Conservation (phyloP, 2,113 vertebrate species). For the Gymnorhina tibicen region DNA sequence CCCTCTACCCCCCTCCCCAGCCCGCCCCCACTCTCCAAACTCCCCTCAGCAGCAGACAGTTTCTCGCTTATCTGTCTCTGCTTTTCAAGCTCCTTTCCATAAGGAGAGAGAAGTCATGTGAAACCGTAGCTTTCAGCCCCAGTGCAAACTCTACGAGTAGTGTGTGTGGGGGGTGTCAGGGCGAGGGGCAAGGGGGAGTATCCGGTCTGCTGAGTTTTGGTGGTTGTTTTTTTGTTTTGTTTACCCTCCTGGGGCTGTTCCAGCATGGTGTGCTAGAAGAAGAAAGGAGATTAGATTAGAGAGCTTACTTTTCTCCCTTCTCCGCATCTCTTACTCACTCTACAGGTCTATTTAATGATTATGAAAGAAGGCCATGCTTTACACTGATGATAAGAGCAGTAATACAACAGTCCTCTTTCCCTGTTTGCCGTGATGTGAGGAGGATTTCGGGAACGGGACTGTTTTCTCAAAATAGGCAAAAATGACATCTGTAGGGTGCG, state of each 20-base stretch:
- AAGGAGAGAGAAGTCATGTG: background rate
- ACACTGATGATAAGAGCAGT: background rate
- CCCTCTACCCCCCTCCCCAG: background rate
- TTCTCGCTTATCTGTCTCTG: constrained; percentile 31
- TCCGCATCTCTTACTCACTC: background rate
- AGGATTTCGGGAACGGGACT: background rate
- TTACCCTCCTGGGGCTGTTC: constrained; percentile 18
- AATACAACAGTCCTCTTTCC: background rate
- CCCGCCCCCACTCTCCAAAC: background rate
- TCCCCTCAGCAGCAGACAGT: background rate
- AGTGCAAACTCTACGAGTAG: background rate
- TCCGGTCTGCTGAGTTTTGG: constrained; percentile 28
- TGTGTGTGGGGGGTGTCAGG: background rate
- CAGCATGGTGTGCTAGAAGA: background rate
- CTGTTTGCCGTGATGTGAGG: background rate
- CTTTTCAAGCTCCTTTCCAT: background rate
- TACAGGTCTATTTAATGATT: background rate
- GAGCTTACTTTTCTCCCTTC: background rate
- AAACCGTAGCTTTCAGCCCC: constrained; percentile 25
- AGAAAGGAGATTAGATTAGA: background rate
- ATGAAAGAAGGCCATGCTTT: background rate
- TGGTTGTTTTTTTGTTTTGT: constrained; percentile 26
- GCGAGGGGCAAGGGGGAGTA: background rate
- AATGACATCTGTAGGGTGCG: background rate
- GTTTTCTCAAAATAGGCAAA: background rate